Evolutionary conservation across 1,140 invertebrate genomes (phyloP), one percentile per base, ranked within the genome.

Genomic region (Hypsibius dujardini): DNA sequence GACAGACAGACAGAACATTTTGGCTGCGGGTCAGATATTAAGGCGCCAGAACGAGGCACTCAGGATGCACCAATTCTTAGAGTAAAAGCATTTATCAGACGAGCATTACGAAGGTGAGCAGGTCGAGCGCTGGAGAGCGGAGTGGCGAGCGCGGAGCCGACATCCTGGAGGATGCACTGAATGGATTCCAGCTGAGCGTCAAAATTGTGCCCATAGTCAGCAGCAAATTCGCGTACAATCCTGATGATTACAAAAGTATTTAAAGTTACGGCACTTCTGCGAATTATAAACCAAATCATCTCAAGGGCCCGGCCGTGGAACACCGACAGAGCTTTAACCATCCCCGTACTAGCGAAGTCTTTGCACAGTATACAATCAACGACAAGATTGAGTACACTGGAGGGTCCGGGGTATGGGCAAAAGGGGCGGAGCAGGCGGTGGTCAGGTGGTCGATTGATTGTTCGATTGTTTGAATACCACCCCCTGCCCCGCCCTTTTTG

Each of bases 101-200:
- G 69, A 70, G 46, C 56, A 47, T 74, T 76, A 79, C 79, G 76
- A 71, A 75, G 60, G 73, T 80, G 79, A 1, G 73, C 60, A 56
- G 77, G 75, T 70, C 75, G 76, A 2, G 80, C 77, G 71, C 78
- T 79, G 69, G 77, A 81, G 72, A 81, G 79, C 1, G 85, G 84
- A 72, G 85, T 86, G 0, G 86, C 86, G 72, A 90, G 84, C 69
- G 83, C 81, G 46, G 87, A 84, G 73, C 82, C 84, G 46, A 89
- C 80, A 80, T 90, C 88, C 77, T 89, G 87, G 7, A 90, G 78
- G 72, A 88, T 84, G 77, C 87, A 89, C 78, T 90, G 88, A 70
- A 90, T 84, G 78, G 87, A 80, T 73, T 84, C 84, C 46, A 87
- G 77, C 76, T 85, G 84, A 74, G 86, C 84, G 15, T 70, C 71